These are phyloP conservation scores for Coregonus suidteri DNA, from an alignment of 2,797 vertebrate genomes.

Conservation along the genomic window DNA sequence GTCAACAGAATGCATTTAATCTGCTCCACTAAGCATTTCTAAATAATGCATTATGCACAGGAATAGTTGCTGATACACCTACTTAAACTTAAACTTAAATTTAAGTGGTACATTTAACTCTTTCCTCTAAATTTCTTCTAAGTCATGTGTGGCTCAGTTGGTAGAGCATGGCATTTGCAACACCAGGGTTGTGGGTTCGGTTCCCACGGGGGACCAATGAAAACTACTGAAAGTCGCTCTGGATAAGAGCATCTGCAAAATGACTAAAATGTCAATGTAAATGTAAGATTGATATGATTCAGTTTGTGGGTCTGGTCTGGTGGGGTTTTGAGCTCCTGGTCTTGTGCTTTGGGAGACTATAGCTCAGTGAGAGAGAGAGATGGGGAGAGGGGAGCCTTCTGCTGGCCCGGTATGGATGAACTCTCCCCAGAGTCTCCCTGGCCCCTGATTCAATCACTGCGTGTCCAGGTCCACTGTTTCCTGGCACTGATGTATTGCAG, in stretches of 20 bases:
- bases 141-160: no score
- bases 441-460: slow-evolving; percentile 76
- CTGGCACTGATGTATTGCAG: slow-evolving; percentile 83
- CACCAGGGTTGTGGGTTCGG: no score
- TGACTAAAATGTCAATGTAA: no score
- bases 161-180: no score
- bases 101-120: neutral
- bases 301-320: neutral
- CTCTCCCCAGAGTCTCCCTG: slow-evolving; percentile 64
- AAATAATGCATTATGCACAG: slow-evolving; percentile 11
- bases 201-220: no score
- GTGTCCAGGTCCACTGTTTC: slow-evolving; percentile 69
- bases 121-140: slow-evolving; percentile 1
- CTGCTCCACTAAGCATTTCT: neutral
- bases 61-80: slow-evolving; percentile 21
- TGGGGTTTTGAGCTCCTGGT: neutral
- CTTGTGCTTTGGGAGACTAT: neutral
- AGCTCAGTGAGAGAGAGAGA: neutral
- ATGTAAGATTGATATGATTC: neutral
- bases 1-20: slow-evolving; percentile 8
- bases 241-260: no score
- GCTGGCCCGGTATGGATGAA: slow-evolving; percentile 64
- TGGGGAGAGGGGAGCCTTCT: slow-evolving; percentile 14
- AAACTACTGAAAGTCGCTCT: no score
- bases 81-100: slow-evolving; percentile 15